Base-by-base conservation (phyloP, 2,113 vertebrate species). In the Psephotus haematonotus region DNA sequence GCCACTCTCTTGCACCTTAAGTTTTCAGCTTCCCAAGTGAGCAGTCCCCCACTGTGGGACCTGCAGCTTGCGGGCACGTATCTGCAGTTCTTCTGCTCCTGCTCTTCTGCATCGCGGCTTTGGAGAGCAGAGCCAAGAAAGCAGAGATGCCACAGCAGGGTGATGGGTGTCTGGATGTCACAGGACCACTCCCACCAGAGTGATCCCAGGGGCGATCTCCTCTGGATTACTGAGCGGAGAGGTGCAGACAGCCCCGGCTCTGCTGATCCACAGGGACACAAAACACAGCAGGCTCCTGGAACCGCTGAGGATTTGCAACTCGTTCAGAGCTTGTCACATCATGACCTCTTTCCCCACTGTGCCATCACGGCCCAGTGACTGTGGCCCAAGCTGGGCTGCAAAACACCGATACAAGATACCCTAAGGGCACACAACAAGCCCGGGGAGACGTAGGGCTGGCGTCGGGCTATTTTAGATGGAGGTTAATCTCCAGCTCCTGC, bases 261-360 rank as follows among this genome's bases (percentile, higher is more conserved):
- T 67, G 76, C 9, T 2, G 1, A 17, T 44, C 19, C 29, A 0
- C 49, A 39, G 41, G 17, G 39, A 35, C 47, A 70, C 65, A 57
- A 19, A 33, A 17, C 46, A 23, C 55, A 43, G 23, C 14, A 35
- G 33, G 49, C 60, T 28, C 50, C 65, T 20, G 24, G 24, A 11
- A 33, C 44, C 6, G 41, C 44, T 23, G 37, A 39, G 20, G 37
- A 11, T 39, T 49, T 33, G 8, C 76, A 46, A 0, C 50, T 17
- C 15, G 20, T 80, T 49, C 77, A 8, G 28, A 84, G 69, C 33
- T 44, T 5, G n/a, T 41, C 50, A 6, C 67, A 39, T 7, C 9
- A 2, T 0, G 0, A 23, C 62, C 35, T 1, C 83, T n/a, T 31
- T 52, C 49, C 82, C 33, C 0, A 0, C 60, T 20, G 46, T 27